Evolutionary conservation across 2,113 vertebrate genomes (phyloP), one percentile per base, ranked within the genome.

Genomic region (Oophaga pumilio): DNA sequence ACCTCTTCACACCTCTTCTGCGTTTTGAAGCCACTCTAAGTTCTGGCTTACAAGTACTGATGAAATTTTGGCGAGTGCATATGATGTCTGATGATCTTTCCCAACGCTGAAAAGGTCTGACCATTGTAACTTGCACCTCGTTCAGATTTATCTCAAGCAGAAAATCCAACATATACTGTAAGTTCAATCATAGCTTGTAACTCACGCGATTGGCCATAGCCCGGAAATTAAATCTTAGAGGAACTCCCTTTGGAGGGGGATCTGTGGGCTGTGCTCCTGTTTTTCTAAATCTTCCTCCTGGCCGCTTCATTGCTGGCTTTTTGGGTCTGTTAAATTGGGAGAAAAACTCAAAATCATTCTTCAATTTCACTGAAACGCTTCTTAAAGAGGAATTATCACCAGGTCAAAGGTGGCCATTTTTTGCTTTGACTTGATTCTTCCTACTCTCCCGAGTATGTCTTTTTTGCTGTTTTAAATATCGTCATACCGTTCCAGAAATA

Each of bases 191-290:
- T 15, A 7, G 11, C 18, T 18, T 8, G 43, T 33, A 24, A 89
- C 83, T 90, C 92, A 96, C 94, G 93, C 94, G 94, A 91, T 96
- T 95, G 87, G 91, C 92, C 83, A 92, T 91, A 0, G 91, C 94
- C 0, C 90, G 91, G 89, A 95, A 95, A 88, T 95, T 95, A 90
- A 93, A 96, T 13, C 91, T 91, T 82, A 95, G 87, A 74, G 88
- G 84, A 62, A 96, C 90, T 53, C 94, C 94, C 90, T 87, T 94
- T 73, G 94, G 93, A 76, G 92, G 85, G 24, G 88, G 52, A 43
- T 64, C 87, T 77, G 77, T 15, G 8, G 5, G 20, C 15, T 79
- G 76, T 0, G 60, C 74, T 0, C 50, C 50, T 64, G 85, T 56
- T 69, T 90, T 89, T 71, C 90, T 91, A 84, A 89, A 91, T 24